phyloP scores from a whole-genome alignment of 2,113 vertebrate genomes.

The Talpa occidentalis region DNA sequence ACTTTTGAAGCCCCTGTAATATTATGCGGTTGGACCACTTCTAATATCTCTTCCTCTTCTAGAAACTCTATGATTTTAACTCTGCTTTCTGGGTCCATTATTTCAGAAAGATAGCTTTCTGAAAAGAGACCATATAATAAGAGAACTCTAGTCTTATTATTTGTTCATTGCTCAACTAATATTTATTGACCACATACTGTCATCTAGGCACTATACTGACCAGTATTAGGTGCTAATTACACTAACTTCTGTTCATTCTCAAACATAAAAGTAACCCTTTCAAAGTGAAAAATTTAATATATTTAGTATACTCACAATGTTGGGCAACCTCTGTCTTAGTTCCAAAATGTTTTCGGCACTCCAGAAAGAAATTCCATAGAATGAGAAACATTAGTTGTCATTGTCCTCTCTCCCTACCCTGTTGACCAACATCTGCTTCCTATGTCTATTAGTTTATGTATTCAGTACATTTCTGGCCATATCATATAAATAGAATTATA shows the following conservation, averaged over 20 bases:
- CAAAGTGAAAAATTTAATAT: not conserved
- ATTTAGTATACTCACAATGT: not conserved
- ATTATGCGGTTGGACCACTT: not conserved
- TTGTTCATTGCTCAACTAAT: not conserved
- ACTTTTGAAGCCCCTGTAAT: not conserved
- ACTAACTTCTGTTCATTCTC: not conserved
- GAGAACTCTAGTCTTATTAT: not conserved
- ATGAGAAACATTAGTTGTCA: not conserved
- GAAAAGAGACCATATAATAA: constrained; percentile 26
- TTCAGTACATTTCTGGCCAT: not conserved
- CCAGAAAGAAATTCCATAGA: not conserved
- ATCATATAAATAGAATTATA: not conserved
- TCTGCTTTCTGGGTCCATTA: not conserved
- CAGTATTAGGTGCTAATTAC: not conserved
- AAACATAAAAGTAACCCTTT: not conserved
- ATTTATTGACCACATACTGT: not conserved
- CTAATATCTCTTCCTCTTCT: not conserved
- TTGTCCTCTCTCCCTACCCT: not conserved
- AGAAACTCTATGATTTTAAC: not conserved
- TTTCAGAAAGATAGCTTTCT: constrained; percentile 44
- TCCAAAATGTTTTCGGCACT: not conserved
- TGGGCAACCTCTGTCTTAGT: not conserved
- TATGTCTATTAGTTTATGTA: not conserved
- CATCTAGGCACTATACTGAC: not conserved
- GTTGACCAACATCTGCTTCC: not conserved